Conservation (phyloP, 2,797 vertebrate genomes). For the Cynodonichthys magdalenae region DNA sequence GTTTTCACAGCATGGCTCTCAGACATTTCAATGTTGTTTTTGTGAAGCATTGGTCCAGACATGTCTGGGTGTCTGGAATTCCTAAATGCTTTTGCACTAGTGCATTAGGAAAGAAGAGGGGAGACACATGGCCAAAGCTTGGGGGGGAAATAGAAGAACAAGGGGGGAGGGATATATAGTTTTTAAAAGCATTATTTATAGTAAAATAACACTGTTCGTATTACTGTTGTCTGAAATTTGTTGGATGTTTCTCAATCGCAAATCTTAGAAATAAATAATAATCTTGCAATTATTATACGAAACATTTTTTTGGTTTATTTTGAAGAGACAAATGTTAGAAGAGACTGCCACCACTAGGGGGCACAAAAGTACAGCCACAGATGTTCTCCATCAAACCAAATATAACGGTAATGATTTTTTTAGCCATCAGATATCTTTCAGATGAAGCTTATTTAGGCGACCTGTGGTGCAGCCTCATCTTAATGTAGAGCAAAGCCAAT, state of each 20-base stretch:
- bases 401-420: neutral
- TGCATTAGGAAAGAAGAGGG: neutral
- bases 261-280: too few relatives aligned
- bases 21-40: conserved; percentile 41
- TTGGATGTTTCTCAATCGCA: neutral
- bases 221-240: neutral
- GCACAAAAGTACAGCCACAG: conserved; percentile 20
- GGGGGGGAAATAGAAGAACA: neutral
- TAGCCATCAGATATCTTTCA: too few relatives aligned
- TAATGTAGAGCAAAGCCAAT: too few relatives aligned
- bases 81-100: conserved; percentile 1
- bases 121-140: neutral
- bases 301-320: too few relatives aligned
- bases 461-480: too few relatives aligned
- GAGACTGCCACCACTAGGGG: conserved; percentile 35
- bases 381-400: neutral
- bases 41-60: conserved; percentile 18
- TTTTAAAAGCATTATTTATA: neutral
- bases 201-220: too few relatives aligned
- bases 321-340: too few relatives aligned
- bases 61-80: conserved; percentile 32
- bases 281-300: too few relatives aligned
- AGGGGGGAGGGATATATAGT: neutral
- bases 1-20: conserved; percentile 20
- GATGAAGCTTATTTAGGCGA: neutral